These are phyloP conservation scores for Cephalopterus ornatus DNA, from an alignment of 2,113 vertebrate species.

Conservation along the genomic window DNA sequence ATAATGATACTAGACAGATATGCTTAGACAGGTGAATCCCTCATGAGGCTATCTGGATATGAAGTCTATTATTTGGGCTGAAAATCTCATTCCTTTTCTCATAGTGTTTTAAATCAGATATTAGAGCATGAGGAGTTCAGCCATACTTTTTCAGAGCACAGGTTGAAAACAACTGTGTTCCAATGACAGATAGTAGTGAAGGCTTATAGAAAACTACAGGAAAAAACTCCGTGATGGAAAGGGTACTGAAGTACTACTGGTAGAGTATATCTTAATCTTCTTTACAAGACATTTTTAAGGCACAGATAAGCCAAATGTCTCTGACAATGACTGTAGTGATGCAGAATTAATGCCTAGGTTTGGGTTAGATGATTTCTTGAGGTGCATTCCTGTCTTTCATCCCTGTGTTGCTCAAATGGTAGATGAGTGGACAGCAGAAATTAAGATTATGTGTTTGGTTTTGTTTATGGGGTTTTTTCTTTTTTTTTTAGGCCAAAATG, in stretches of 20 bases:
- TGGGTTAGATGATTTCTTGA: background rate
- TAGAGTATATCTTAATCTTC: background rate
- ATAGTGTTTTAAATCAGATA: background rate
- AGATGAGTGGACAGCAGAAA: background rate
- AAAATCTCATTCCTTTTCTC: constrained; percentile 8
- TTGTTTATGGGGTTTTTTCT: background rate
- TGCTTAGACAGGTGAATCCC: background rate
- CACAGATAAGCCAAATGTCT: background rate
- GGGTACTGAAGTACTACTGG: background rate
- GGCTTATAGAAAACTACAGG: background rate
- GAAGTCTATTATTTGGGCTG: background rate
- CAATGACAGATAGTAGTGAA: background rate
- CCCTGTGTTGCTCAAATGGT: background rate
- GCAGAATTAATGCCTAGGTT: background rate
- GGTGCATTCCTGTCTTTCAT: background rate
- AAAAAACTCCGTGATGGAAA: background rate
- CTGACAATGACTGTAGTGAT: background rate
- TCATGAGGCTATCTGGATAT: background rate
- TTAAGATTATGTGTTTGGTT: background rate
- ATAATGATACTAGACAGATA: background rate
- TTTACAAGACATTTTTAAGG: background rate
- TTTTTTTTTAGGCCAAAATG: background rate
- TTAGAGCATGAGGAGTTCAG: background rate
- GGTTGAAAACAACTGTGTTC: background rate
- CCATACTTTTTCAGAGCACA: background rate